Evolutionary conservation across 2,888 invertebrate genomes (phyloP), one percentile per base, ranked within the genome.

Genomic region (Tupiocoris notatus): DNA sequence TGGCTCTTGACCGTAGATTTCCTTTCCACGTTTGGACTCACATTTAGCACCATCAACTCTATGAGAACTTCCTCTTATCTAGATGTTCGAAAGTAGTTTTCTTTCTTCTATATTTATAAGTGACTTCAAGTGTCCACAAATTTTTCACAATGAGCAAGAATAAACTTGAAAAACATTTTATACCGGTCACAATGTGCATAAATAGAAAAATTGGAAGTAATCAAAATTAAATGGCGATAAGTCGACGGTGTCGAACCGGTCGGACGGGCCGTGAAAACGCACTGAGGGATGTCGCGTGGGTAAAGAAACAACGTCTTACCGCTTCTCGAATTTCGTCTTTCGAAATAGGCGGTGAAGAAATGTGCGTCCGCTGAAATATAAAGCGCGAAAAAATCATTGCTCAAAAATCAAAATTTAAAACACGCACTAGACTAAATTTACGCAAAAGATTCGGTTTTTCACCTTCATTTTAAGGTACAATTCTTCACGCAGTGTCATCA

Each of bases 401-500:
- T 18, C n/a, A n/a, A n/a, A n/a, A n/a, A n/a, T n/a, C 54, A 12
- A 54, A 54, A 12, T 54, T 54, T 54, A n/a, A n/a, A n/a, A n/a
- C n/a, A n/a, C n/a, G n/a, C n/a, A n/a, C n/a, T 64, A 16, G 22
- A 22, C 12, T 16, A 24, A 23, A 64, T 1, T 18, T n/a, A 12
- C 24, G 22, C 12, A 16, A 58, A 1, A 18, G 57, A 56, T 24
- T 68, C 18, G 12, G 17, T n/a, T 7, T 20, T 17, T 66, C 16
- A 65, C 65, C n/a, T 25, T 54, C 16, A 20, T 20, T 62, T 20
- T 56, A n/a, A 77, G 67, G 6, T 77, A 59, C 58, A 70, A 68
- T 83, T 95, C 95, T 81, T 93, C 89, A 62, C 94, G 87, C 0
- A 95, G 90, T 65, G 95, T 83, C 78, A 95, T 89, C 0, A 93